phyloP scores from a whole-genome alignment of 2,797 vertebrate genomes.

The Pagetopsis macropterus region DNA sequence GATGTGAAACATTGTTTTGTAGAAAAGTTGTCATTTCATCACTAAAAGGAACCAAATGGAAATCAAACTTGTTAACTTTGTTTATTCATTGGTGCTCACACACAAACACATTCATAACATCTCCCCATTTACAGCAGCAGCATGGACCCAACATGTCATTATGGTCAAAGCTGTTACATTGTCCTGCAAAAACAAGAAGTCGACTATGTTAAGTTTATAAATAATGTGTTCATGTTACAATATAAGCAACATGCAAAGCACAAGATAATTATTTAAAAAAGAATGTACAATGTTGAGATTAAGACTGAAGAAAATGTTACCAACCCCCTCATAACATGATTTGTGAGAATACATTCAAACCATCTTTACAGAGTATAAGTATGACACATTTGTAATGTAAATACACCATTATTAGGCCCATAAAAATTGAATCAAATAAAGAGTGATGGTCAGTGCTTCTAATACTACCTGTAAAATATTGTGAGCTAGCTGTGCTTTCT shows the following conservation, averaged over 20 bases:
- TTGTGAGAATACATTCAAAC: constrained; percentile 61
- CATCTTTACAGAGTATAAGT: constrained; percentile 68
- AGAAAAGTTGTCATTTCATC: background rate
- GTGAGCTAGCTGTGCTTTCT: constrained; percentile 50
- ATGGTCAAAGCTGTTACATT: constrained; percentile 59
- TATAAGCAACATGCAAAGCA: constrained; percentile 81
- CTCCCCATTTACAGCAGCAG: constrained; percentile 59
- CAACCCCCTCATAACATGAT: constrained; percentile 49
- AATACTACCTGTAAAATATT: constrained; percentile 78
- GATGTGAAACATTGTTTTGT: background rate
- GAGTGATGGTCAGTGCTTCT: constrained; percentile 79
- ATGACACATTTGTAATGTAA: constrained; percentile 51
- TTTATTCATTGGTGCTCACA: constrained; percentile 79
- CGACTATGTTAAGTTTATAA: constrained; percentile 65
- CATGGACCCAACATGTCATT: constrained; percentile 56
- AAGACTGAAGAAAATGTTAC: constrained; percentile 56
- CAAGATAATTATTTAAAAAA: constrained; percentile 53
- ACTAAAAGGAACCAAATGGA: constrained; percentile 12
- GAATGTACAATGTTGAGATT: constrained; percentile 74
- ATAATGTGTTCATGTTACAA: constrained; percentile 80
- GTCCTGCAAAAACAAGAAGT: constrained; percentile 63
- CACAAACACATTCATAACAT: constrained; percentile 72
- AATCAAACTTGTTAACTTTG: constrained; percentile 46
- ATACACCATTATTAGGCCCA: constrained; percentile 57
- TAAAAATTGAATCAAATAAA: constrained; percentile 64